Evolutionary conservation across 2,888 invertebrate genomes (phyloP), one percentile per base, ranked within the genome.

Genomic region (Augochlorella aurata): DNA sequence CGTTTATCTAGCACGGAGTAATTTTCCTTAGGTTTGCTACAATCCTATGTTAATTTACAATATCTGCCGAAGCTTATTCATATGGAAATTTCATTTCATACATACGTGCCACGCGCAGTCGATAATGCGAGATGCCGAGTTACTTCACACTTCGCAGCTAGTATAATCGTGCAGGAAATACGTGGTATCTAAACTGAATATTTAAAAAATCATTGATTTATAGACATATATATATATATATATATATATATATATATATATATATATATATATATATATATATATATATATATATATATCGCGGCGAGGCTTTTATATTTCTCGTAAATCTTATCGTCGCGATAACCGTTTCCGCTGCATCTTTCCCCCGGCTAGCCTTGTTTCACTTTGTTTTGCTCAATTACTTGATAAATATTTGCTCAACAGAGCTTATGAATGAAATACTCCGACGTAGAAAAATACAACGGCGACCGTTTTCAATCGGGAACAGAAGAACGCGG

Each of bases 161-260:
- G 65, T n/a, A 44, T 44, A 65, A 76, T 74, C 75, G 68, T 14
- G 21, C 21, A 50, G 65, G 65, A 65, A 65, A n/a, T 65, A 12
- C 65, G 10, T 44, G 65, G 44, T 44, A 12, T 65, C 44, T 44
- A 44, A 44, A 44, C 65, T n/a, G 65, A 65, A 65, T 44, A 65
- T 65, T 44, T 65, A 65, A 65, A 65, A 44, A 65, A 65, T 65
- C 44, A 65, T 65, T 65, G 65, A 65, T 65, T 65, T 65, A 65
- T 65, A 38, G 44, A 65, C n/a, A 44, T 38, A 44, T 1, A 18
- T 12, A 16, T 50, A 18, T 50, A 29, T 2, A n/a, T n/a, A n/a
- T 65, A 65, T 65, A 38, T 44, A 65, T 18, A 44, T 38, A 44
- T 1, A 18, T 12, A 16, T 50, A 18, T 50, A 29, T 2, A n/a